These are phyloP conservation scores for Halichoeres trimaculatus DNA, from an alignment of 2,113 vertebrate species.

Conservation along the genomic window DNA sequence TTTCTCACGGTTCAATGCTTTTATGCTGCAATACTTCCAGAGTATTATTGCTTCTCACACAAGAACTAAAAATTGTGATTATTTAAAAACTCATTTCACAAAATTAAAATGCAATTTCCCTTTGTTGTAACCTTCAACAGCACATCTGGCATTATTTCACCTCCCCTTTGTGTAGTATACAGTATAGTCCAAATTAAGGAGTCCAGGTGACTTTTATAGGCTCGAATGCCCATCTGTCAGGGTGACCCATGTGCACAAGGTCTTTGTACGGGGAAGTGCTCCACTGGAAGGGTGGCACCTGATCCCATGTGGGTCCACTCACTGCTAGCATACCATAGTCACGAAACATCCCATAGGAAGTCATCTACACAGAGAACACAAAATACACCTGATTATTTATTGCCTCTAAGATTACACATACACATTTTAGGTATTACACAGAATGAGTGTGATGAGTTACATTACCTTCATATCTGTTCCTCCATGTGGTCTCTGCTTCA, in stretches of 20 bases:
- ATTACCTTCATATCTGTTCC: slow-evolving; percentile 94
- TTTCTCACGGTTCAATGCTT: slow-evolving; percentile 14
- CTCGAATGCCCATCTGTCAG: slow-evolving; percentile 91
- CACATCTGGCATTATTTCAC: slow-evolving; percentile 9
- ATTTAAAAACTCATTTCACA: not conserved
- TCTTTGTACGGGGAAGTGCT: slow-evolving; percentile 87
- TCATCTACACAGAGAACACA: slow-evolving; percentile 82
- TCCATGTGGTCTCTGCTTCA: slow-evolving; percentile 90
- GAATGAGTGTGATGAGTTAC: not conserved
- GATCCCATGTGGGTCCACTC: slow-evolving; percentile 91
- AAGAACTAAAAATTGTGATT: slow-evolving; percentile 2
- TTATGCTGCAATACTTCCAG: not conserved
- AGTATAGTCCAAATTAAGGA: slow-evolving; percentile 61
- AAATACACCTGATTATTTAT: slow-evolving; percentile 12
- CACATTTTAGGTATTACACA: not conserved
- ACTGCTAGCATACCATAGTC: slow-evolving; percentile 84
- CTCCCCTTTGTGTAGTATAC: not conserved
- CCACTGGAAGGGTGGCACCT: slow-evolving; percentile 93
- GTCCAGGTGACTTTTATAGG: slow-evolving; percentile 88
- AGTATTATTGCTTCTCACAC: not conserved
- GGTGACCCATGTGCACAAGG: slow-evolving; percentile 92
- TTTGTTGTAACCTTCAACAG: slow-evolving; percentile 39
- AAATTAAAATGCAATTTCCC: slow-evolving; percentile 30
- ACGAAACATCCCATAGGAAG: slow-evolving; percentile 84
- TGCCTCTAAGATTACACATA: not conserved